Conservation (phyloP, 2,113 vertebrate species). For the Nothoprocta pentlandii region DNA sequence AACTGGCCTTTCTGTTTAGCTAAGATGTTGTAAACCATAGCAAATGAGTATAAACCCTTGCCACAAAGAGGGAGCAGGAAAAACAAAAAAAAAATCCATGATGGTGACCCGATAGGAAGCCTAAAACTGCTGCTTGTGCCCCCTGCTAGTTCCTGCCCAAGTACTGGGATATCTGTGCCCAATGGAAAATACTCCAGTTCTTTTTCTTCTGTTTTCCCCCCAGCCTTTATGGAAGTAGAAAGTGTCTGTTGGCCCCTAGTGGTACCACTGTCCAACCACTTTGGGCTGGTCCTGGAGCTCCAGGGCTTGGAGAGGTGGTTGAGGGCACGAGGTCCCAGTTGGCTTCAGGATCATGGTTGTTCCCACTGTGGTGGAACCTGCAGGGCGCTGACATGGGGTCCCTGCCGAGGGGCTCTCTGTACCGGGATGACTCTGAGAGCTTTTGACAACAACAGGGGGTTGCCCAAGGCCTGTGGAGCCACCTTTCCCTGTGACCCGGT, state of each 20-base stretch:
- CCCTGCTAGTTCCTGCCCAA: neutral
- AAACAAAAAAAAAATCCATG: neutral
- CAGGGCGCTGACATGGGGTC: no score
- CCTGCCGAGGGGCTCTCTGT: neutral
- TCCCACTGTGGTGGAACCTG: no score
- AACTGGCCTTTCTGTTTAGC: neutral
- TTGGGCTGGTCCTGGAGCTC: neutral
- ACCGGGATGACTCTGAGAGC: neutral
- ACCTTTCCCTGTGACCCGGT: neutral
- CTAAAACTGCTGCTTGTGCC: neutral
- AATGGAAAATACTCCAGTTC: neutral
- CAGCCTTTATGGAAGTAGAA: neutral
- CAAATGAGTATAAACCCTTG: neutral
- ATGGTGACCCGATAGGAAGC: neutral
- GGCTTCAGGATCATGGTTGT: no score
- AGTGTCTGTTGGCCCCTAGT: neutral
- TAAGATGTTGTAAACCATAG: neutral
- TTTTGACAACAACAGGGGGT: neutral
- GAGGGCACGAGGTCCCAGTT: neutral
- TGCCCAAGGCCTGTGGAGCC: neutral
- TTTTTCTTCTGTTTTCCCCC: neutral
- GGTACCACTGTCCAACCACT: neutral
- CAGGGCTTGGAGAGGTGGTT: neutral
- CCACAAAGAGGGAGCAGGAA: neutral
- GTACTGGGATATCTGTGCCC: neutral